Conservation (phyloP, 2,113 vertebrate species). For the Tichodroma muraria region DNA sequence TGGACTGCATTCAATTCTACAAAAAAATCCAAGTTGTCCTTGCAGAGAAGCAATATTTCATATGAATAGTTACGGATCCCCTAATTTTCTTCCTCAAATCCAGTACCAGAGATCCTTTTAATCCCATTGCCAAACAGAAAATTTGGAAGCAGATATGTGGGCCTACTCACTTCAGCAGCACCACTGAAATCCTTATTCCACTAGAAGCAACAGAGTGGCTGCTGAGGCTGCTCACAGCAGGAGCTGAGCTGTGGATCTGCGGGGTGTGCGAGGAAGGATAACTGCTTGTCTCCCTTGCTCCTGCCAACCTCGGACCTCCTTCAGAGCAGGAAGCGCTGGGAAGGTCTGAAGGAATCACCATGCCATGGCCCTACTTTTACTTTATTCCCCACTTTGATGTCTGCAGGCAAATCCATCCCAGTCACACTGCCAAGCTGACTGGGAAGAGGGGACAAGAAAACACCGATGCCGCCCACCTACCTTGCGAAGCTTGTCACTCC, state of each 20-base stretch:
- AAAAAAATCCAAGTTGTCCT: background rate
- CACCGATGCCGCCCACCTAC: accelerated
- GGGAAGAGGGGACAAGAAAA: background rate
- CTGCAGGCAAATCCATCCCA: background rate
- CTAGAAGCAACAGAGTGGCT: background rate
- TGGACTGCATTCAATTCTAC: background rate
- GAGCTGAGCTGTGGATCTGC: background rate
- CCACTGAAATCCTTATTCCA: background rate
- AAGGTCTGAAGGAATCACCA: background rate
- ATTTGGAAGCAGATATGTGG: background rate
- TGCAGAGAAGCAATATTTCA: background rate
- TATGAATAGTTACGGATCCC: background rate
- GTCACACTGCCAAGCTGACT: background rate
- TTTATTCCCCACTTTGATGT: background rate
- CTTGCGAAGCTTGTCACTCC: background rate
- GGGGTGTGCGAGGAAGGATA: accelerated
- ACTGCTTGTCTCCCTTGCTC: background rate
- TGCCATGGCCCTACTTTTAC: background rate
- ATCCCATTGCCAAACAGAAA: background rate
- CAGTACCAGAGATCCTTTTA: background rate
- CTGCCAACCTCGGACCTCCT: accelerated
- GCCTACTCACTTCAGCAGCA: background rate
- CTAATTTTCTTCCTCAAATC: background rate
- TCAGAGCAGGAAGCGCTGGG: background rate
- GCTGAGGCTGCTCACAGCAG: too few species aligned